A percentile compares a stretch with the other conserved stretches of the same genome.
Conservation (phyloP, 2,113 vertebrate species). For the Strix aluco region DNA sequence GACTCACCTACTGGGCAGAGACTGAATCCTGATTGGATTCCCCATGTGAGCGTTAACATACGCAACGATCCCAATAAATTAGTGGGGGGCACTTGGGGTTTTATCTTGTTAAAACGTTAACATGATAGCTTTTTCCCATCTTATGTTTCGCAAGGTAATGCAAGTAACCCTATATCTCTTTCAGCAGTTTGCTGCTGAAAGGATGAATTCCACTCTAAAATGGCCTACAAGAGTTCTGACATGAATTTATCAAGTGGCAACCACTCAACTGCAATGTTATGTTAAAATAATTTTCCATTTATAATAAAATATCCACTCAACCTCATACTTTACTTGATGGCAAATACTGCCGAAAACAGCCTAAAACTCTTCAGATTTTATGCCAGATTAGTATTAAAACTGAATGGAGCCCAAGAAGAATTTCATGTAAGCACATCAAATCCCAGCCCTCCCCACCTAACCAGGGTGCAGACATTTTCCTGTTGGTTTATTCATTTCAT, state of each 20-base stretch:
- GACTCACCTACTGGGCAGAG: not conserved
- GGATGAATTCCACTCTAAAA: not conserved
- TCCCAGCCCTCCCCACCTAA: not conserved
- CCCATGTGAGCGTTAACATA: rapidly evolving
- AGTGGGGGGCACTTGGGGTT: rapidly evolving
- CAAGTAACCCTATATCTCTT: not conserved
- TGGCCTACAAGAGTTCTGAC: not conserved
- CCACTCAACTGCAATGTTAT: not conserved
- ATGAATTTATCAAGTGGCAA: not conserved
- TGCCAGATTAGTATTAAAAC: not conserved
- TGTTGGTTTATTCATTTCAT: not conserved
- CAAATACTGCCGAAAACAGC: not conserved
- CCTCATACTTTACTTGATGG: not conserved
- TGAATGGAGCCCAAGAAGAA: not conserved
- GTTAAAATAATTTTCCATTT: not conserved
- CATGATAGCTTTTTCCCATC: rapidly evolving
- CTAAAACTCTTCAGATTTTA: not conserved
- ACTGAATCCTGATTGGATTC: not conserved
- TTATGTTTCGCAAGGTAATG: not conserved
- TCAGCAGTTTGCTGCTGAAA: not conserved
- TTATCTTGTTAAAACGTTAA: not conserved
- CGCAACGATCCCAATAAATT: not conserved
- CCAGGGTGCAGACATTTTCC: not conserved
- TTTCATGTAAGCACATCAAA: not conserved
- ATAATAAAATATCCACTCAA: not conserved